phyloP scores from a whole-genome alignment of 37 sponge, comb jelly and placozoan species.

The Aplysina aerophoba region DNA sequence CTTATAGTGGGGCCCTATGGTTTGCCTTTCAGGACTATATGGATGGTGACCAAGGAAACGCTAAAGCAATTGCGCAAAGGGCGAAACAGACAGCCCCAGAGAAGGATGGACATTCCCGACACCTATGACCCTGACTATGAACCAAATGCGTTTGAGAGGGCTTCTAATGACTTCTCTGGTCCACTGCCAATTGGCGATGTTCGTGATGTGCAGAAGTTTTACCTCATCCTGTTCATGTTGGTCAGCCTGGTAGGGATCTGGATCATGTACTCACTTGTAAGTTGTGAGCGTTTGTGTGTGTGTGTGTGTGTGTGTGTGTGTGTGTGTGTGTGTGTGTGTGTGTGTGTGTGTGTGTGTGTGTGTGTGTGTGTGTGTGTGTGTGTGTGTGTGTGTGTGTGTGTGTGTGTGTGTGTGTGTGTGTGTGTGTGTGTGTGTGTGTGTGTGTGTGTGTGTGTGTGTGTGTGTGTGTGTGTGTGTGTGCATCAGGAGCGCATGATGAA shows the following conservation, averaged over 20 bases:
- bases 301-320: not conserved
- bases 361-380: too few relatives aligned
- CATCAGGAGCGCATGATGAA: too few relatives aligned
- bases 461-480: too few relatives aligned
- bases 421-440: too few relatives aligned
- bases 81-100: not conserved
- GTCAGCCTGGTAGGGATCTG: not conserved
- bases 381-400: too few relatives aligned
- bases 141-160: constrained; percentile 17
- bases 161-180: not conserved
- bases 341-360: not conserved
- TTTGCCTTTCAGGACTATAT: not conserved
- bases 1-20: not conserved
- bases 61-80: not conserved
- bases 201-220: constrained; percentile 29
- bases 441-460: too few relatives aligned
- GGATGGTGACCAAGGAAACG: not conserved
- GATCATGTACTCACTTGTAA: constrained; percentile 6
- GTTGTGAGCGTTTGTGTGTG: not conserved
- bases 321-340: not conserved
- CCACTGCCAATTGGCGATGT: not conserved
- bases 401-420: too few relatives aligned
- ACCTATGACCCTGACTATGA: not conserved
- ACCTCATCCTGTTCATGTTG: constrained; percentile 15
- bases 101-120: not conserved